A percentile compares a stretch with the other conserved stretches of the same genome.
phyloP scores from a whole-genome alignment of 2,888 invertebrate species.

The Priocnemis perturbator region DNA sequence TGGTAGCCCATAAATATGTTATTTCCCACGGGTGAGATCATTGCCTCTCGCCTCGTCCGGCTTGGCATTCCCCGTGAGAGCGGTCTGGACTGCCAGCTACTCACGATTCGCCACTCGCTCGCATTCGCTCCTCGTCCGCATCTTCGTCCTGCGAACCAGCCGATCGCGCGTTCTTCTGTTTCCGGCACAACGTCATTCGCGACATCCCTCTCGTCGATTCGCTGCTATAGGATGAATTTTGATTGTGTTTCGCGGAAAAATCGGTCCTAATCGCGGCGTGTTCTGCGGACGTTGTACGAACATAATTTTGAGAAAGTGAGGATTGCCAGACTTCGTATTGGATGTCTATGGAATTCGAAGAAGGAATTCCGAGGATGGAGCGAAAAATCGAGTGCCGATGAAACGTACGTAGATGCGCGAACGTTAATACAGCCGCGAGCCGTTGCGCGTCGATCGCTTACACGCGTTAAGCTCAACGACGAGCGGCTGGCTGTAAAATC shows the following conservation, averaged over 20 bases:
- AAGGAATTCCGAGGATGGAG: too few relatives aligned
- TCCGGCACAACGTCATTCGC: constrained; percentile 2
- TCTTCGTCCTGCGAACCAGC: constrained; percentile 1
- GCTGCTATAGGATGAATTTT: too few relatives aligned
- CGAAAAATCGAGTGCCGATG: constrained; percentile 6
- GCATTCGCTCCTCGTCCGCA: neutral
- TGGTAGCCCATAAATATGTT: constrained; percentile 54
- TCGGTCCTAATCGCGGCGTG: too few relatives aligned
- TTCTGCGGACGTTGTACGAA: too few relatives aligned
- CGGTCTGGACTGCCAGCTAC: constrained; percentile 35
- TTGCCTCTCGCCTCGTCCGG: constrained; percentile 31
- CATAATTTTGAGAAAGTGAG: too few relatives aligned
- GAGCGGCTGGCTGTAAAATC: too few relatives aligned
- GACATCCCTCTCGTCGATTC: too few relatives aligned
- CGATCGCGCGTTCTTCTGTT: constrained; percentile 25
- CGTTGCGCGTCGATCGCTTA: too few relatives aligned
- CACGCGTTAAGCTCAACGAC: too few relatives aligned
- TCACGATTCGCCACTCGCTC: constrained; percentile 40
- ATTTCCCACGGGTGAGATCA: constrained; percentile 56
- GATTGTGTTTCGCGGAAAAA: too few relatives aligned
- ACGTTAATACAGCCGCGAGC: constrained; percentile 15
- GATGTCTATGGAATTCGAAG: too few relatives aligned
- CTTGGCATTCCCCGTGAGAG: constrained; percentile 22
- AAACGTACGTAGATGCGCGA: constrained; percentile 21
- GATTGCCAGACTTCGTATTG: too few relatives aligned